Evolutionary conservation across 2,797 vertebrate genomes (phyloP).

Genomic region (Setipinna tenuifilis): DNA sequence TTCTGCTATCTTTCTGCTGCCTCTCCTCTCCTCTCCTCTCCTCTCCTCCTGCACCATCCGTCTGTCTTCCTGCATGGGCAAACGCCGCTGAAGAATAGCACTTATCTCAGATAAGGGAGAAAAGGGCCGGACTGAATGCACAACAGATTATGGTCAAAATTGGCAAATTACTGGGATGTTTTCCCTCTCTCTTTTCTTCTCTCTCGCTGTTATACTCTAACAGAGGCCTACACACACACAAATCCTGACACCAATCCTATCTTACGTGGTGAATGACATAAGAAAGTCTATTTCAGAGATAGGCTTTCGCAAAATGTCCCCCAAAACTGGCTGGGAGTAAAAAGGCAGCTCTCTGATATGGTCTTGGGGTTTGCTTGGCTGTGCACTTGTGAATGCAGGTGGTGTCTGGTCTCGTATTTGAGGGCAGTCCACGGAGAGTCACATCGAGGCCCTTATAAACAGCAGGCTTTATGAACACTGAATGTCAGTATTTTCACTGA

Average conservation of each 20-base stretch:
- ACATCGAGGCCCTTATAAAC: neutral
- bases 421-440: neutral
- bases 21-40: neutral
- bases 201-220: neutral
- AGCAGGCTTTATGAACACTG: neutral
- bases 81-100: neutral
- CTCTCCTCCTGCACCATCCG: neutral
- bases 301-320: neutral
- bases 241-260: neutral
- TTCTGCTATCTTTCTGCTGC: neutral
- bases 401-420: neutral
- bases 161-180: neutral
- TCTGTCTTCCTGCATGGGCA: neutral
- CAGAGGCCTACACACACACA: neutral
- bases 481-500: neutral
- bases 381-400: neutral
- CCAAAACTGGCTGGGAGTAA: neutral
- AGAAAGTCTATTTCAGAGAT: no score
- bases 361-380: neutral
- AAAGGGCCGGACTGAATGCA: neutral
- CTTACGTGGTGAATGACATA: neutral
- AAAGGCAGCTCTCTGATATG: neutral
- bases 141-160: neutral
- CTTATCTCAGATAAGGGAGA: neutral
- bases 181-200: neutral